Conservation (phyloP, 2,888 invertebrate species). For the Stenchaetothrips biformis region DNA sequence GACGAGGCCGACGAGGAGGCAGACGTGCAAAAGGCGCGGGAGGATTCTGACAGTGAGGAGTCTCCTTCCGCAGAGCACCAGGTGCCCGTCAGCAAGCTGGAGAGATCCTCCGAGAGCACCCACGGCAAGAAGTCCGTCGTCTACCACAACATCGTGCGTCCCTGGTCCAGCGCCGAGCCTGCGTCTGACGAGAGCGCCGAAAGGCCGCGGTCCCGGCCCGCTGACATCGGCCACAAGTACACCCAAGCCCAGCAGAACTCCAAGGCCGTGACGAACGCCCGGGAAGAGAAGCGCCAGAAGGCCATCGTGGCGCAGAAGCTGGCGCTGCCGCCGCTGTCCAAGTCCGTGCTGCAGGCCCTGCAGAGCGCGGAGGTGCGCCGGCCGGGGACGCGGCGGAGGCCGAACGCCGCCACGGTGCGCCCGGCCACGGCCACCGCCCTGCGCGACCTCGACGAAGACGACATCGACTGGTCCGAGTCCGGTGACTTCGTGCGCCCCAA, state of each 20-base stretch:
- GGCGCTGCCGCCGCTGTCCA: not conserved
- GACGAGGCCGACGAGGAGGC: slow-evolving; percentile 28
- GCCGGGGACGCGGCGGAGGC: not conserved
- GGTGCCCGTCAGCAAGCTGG: slow-evolving; percentile 24
- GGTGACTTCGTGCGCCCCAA: not conserved
- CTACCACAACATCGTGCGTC: slow-evolving; percentile 1
- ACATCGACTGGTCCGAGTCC: not conserved
- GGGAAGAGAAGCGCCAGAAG: slow-evolving; percentile 28
- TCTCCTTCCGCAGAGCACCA: not conserved
- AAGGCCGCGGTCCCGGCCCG: slow-evolving; percentile 32
- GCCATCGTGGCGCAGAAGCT: not conserved
- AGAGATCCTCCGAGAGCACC: not conserved
- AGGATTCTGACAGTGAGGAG: slow-evolving; percentile 15
- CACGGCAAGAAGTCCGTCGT: slow-evolving; percentile 2
- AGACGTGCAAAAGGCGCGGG: slow-evolving; percentile 2
- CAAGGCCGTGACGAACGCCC: slow-evolving; percentile 31
- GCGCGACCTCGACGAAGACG: not conserved
- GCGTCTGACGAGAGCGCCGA: slow-evolving; percentile 31
- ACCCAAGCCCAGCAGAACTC: slow-evolving; percentile 32
- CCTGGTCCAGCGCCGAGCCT: not conserved
- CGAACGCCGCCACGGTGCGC: not conserved
- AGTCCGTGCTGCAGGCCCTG: not conserved
- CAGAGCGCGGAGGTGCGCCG: not conserved
- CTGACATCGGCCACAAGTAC: slow-evolving; percentile 33
- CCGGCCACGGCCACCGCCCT: not conserved